Percentiles rank a stretch among this genome's conserved stretches.
Evolutionary conservation across 2,113 vertebrate genomes (phyloP).

Genomic region (Carassius gibelio): DNA sequence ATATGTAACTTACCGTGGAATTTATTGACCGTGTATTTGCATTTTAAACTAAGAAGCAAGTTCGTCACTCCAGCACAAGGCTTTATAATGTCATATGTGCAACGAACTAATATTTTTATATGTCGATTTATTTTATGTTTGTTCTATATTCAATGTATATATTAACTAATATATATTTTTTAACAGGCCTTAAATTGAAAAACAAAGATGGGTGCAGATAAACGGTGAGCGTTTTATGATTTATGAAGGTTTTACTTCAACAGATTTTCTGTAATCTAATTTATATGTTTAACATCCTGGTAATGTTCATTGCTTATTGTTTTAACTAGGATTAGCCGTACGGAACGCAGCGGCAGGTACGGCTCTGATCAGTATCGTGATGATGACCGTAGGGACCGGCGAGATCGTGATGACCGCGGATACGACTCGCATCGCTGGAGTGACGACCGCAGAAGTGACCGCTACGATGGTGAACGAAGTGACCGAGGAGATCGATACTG

Average conservation of each 20-base stretch:
- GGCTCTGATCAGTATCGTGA: constrained; percentile 89
- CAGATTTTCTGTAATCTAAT: background rate
- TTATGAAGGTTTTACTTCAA: background rate
- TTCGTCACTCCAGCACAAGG: background rate
- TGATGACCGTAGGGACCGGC: constrained; percentile 86
- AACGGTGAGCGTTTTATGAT: constrained; percentile 79
- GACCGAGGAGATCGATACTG: constrained; percentile 79
- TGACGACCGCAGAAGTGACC: constrained; percentile 86
- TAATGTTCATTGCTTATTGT: background rate
- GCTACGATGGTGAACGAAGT: constrained; percentile 77
- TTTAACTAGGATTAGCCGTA: constrained; percentile 84
- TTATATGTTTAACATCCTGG: background rate
- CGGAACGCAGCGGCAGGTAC: constrained; percentile 93
- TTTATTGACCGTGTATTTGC: background rate
- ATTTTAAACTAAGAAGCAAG: background rate
- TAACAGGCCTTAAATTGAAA: constrained; percentile 30
- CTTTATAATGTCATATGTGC: background rate
- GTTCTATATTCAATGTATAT: too few species aligned
- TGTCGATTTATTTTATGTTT: background rate
- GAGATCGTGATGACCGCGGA: constrained; percentile 82
- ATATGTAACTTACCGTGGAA: background rate
- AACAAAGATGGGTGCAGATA: constrained; percentile 88
- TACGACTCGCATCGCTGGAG: constrained; percentile 85
- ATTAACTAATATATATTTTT: background rate
- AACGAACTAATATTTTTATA: background rate